Evolutionary conservation across 2,888 invertebrate species (phyloP), one percentile per base, ranked within the genome.

Genomic region (Drosophila demipolita): DNA sequence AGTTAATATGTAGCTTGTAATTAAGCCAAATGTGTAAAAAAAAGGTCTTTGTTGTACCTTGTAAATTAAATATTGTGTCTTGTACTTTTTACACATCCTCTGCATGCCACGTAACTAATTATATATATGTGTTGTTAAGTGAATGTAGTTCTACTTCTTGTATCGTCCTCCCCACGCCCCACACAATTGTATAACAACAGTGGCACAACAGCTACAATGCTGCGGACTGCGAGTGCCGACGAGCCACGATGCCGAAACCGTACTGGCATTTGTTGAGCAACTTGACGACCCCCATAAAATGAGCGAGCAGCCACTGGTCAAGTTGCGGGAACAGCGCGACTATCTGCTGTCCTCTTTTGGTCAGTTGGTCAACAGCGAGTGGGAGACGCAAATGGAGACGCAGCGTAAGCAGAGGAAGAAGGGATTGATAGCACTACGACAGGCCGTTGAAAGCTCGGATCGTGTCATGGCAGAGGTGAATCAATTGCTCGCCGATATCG

Each of bases 291-390:
- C 17, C 11, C 23, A 29, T 12, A 26, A 55, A 29, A 4, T 38
- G 26, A 17, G 26, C 20, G 54, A 58, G 8, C 53, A 42, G 11
- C 55, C 70, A 12, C 29, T 86, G 50, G 40, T 11, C 3, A 53
- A 54, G 17, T 9, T 78, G 20, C 80, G 84, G n/a, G 57, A 64
- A 29, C 63, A 84, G 17, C 68, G 78, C 4, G 73, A 75, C 35
- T 91, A 86, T 74, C 60, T 89, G 45, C 15, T 78, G 20, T 48
- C 50, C 29, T 80, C 83, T 0, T 90, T 80, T 33, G 58, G 57
- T 8, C 33, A 68, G 1, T 60, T 89, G 58, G 68, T 91, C 0
- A 58, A 38, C 38, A 20, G 49, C 8, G 74, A 75, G 26, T 75
- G 66, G 78, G 7, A 5, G 0, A 8, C 42, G 1, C 12, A 55